Evolutionary conservation across 1,140 invertebrate species (phyloP), one percentile per base, ranked within the genome.

Genomic region (Formica selysi): DNA sequence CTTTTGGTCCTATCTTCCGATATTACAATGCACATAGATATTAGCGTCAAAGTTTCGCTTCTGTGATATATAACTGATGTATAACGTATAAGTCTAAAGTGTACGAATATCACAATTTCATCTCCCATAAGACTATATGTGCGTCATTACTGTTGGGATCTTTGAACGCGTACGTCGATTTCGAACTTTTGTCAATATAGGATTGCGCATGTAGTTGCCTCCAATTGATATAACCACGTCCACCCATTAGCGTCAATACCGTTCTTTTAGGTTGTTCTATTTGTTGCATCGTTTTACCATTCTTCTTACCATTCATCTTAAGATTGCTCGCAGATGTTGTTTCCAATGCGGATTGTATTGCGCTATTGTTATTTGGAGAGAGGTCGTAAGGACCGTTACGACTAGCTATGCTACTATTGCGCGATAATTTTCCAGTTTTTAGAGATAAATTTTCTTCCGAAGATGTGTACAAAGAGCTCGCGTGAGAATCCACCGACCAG

Each of bases 81-180:
- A 61, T 48, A 79, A 85, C 78, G 64, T 29, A 62, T 22, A 38
- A 32, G 13, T 51, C 85, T 87, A 86, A n/a, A 22, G 29, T 74
- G 67, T 89, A 90, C 90, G 74, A 90, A 87, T 91, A 95, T 96
- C 96, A 98, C 96, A 98, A 96, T 92, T 98, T 98, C 96, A 98
- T 98, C 95, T 98, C 98, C 98, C 98, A 98, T 13, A 98, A 96
- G 51, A 98, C 97, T 88, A 98, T 97, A 95, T 98, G 97, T 16
- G 98, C 98, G 95, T 98, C 98, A 89, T 96, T 97, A 90, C 96
- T 97, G 90, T 97, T 97, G 32, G 96, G 96, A 85, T 96, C 96
- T 84, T 95, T 94, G 2, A 92, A 89, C 13, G 93, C 89, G 22
- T 95, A 93, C 61, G 92, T 86, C 0, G 91, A 92, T 38, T 95